Evolutionary conservation across 2,113 vertebrate genomes (phyloP).

Genomic region (Nibea coibor): DNA sequence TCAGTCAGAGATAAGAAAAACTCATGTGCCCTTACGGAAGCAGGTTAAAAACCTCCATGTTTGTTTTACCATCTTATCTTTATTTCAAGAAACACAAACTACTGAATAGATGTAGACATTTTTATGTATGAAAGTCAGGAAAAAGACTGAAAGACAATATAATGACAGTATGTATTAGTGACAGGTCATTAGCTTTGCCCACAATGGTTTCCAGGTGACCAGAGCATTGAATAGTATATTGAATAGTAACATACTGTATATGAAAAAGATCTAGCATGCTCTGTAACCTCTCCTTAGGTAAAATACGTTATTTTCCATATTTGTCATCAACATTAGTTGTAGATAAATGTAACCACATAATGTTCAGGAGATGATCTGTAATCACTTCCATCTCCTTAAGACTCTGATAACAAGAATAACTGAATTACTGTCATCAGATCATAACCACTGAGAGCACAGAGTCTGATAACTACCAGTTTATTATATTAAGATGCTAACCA

Average conservation of each 20-base stretch:
- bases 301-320: background rate
- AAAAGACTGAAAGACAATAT: background rate
- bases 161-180: background rate
- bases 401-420: slow-evolving; percentile 19
- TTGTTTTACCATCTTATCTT: slow-evolving; percentile 16
- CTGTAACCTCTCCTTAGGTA: background rate
- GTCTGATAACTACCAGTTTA: background rate
- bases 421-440: slow-evolving; percentile 15
- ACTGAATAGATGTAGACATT: background rate
- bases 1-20: slow-evolving; percentile 25
- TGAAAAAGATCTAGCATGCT: background rate
- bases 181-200: background rate
- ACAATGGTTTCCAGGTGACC: background rate
- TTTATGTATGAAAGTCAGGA: slow-evolving; percentile 15
- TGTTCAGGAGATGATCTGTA: background rate
- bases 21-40: background rate
- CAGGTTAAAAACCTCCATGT: background rate
- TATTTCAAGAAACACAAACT: slow-evolving; percentile 22
- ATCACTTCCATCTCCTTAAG: background rate
- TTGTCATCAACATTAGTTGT: background rate
- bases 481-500: slow-evolving; percentile 1
- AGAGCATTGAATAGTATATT: background rate
- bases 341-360: slow-evolving; percentile 1
- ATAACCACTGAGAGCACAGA: background rate
- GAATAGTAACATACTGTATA: background rate